Evolutionary conservation across 2,888 invertebrate species (phyloP).

Genomic region (Volucella inanis): DNA sequence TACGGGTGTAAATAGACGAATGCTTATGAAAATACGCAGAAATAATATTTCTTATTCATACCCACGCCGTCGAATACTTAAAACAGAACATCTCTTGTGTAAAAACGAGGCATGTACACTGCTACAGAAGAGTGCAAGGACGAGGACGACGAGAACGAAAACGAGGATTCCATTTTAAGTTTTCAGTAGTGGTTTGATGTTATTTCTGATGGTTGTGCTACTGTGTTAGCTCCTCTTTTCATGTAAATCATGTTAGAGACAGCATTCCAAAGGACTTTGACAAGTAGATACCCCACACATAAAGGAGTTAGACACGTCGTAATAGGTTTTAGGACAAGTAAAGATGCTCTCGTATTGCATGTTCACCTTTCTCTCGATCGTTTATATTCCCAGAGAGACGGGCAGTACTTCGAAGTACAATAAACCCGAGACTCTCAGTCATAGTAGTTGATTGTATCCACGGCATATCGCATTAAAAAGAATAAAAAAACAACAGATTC

Average conservation of each 20-base stretch:
- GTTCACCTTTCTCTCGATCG: slow-evolving; percentile 18
- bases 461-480: slow-evolving; percentile 37
- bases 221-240: slow-evolving; percentile 14
- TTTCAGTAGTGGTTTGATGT: not conserved
- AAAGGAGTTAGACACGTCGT: slow-evolving; percentile 62
- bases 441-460: slow-evolving; percentile 13
- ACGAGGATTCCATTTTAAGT: slow-evolving; percentile 29
- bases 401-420: slow-evolving; percentile 46
- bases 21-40: slow-evolving; percentile 4
- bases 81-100: slow-evolving; percentile 9
- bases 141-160: slow-evolving; percentile 16
- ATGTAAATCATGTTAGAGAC: slow-evolving; percentile 66
- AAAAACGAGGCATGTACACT: not conserved
- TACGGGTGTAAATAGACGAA: not conserved
- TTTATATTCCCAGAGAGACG: slow-evolving; percentile 11
- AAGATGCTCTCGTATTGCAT: slow-evolving; percentile 47
- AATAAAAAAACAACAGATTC: slow-evolving; percentile 25
- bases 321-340: slow-evolving; percentile 58
- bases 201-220: too few relatives aligned
- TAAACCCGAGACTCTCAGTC: slow-evolving; percentile 9
- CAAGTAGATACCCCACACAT: slow-evolving; percentile 39
- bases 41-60: slow-evolving; percentile 28
- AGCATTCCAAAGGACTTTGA: slow-evolving; percentile 60
- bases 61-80: slow-evolving; percentile 22
- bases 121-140: not conserved